Conservation (phyloP, 1,140 invertebrate species). For the Eupeodes corollae region DNA sequence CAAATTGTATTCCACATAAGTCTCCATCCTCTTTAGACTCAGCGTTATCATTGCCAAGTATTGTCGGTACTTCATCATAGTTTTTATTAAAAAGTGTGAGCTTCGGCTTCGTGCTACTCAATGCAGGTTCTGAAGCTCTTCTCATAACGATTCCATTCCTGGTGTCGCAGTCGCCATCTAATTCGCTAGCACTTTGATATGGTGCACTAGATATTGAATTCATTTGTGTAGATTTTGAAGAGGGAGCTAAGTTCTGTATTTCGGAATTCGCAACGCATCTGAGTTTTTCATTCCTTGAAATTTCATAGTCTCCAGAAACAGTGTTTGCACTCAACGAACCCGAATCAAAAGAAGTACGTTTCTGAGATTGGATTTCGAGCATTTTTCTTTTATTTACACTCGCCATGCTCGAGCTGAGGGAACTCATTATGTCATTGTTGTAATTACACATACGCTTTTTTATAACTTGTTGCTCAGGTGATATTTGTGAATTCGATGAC, state of each 20-base stretch:
- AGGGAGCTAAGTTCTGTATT: no score
- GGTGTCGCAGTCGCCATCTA: neutral
- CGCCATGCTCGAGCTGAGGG: conserved; percentile 27
- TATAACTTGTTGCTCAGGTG: conserved; percentile 19
- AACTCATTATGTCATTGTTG: conserved; percentile 32
- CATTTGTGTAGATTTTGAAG: no score
- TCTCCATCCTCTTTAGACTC: conserved; percentile 9
- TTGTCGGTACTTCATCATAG: conserved; percentile 1
- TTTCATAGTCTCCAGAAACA: no score
- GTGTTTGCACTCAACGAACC: no score
- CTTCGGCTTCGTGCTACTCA: conserved; percentile 16
- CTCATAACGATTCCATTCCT: neutral
- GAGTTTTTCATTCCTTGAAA: no score
- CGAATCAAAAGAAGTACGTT: no score
- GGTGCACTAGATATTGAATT: no score
- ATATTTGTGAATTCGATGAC: conserved; percentile 6
- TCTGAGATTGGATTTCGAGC: conserved; percentile 6
- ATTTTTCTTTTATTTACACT: conserved; percentile 24
- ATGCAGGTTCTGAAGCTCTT: conserved; percentile 14
- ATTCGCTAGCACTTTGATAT: no score
- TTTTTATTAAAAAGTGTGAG: conserved; percentile 28
- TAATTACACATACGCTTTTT: conserved; percentile 28
- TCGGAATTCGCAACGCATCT: no score
- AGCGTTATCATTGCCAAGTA: neutral
- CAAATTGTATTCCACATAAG: conserved; percentile 29